Conservation (phyloP, 2,113 vertebrate species). For the Recurvirostra avosetta region DNA sequence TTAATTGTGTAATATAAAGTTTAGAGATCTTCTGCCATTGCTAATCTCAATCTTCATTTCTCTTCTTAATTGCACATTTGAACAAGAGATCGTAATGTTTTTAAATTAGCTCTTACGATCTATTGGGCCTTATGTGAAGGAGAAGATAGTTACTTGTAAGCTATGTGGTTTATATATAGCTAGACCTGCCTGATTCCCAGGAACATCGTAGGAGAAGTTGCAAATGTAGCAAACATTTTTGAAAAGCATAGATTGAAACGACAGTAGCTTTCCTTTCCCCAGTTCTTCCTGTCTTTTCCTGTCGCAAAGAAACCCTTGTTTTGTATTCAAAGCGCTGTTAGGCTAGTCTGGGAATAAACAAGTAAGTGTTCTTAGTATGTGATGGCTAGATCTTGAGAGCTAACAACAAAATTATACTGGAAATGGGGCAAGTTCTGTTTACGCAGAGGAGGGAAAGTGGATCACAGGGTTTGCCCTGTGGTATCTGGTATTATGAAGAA, state of each 20-base stretch:
- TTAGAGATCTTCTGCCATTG: slow-evolving; percentile 41
- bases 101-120: slow-evolving; percentile 34
- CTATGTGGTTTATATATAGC: background rate
- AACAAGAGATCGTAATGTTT: slow-evolving; percentile 20
- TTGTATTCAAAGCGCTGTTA: background rate
- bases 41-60: slow-evolving; percentile 46
- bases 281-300: background rate
- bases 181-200: background rate
- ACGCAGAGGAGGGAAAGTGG: background rate
- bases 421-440: background rate
- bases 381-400: background rate
- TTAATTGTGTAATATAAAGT: slow-evolving; percentile 58
- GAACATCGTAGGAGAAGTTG: background rate
- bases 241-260: background rate
- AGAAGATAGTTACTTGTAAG: background rate
- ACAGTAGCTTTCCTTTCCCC: background rate
- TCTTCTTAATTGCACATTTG: slow-evolving; percentile 53
- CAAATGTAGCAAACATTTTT: background rate
- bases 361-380: background rate
- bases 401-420: background rate
- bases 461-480: background rate
- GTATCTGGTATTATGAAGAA: background rate
- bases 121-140: background rate
- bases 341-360: background rate
- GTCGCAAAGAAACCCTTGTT: background rate